Conservation (phyloP, 2,888 invertebrate genomes). For the Achlya flavicornis region DNA sequence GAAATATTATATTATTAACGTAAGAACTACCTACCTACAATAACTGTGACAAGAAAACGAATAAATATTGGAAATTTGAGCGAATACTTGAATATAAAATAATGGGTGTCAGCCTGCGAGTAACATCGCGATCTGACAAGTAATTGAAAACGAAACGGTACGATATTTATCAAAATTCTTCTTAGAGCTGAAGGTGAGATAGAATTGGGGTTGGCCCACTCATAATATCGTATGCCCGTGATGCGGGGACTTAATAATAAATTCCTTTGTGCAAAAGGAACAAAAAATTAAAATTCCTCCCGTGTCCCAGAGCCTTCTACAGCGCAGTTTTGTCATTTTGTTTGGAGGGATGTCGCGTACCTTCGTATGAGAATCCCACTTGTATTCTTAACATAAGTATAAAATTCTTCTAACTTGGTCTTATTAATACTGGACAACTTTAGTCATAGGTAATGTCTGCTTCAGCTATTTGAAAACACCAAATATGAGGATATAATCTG, state of each 20-base stretch:
- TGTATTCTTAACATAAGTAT: constrained; percentile 17
- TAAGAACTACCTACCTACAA: too few relatives aligned
- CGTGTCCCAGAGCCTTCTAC: constrained; percentile 62
- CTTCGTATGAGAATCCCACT: constrained; percentile 63
- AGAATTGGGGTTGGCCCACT: constrained; percentile 58
- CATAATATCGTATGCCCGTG: constrained; percentile 68
- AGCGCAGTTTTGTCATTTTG: constrained; percentile 73
- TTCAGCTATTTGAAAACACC: too few relatives aligned
- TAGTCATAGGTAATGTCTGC: constrained; percentile 13
- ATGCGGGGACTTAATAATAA: constrained; percentile 73
- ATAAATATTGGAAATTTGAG: constrained; percentile 28
- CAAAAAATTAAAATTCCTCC: constrained; percentile 77
- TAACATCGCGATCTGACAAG: constrained; percentile 45
- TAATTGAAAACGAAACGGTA: constrained; percentile 58
- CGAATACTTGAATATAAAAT: constrained; percentile 35
- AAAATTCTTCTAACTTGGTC: constrained; percentile 22
- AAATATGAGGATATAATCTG: too few relatives aligned
- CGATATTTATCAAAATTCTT: constrained; percentile 63
- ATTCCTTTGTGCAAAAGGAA: constrained; percentile 75
- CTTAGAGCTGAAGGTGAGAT: constrained; percentile 57
- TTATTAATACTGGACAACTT: constrained; percentile 40
- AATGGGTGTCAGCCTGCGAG: constrained; percentile 27
- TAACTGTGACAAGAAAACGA: constrained; percentile 14
- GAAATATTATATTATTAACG: neutral
- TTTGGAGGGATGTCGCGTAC: constrained; percentile 63